These are phyloP conservation scores for Hoplias malabaricus DNA, from an alignment of 2,113 vertebrate species.

Conservation along the genomic window DNA sequence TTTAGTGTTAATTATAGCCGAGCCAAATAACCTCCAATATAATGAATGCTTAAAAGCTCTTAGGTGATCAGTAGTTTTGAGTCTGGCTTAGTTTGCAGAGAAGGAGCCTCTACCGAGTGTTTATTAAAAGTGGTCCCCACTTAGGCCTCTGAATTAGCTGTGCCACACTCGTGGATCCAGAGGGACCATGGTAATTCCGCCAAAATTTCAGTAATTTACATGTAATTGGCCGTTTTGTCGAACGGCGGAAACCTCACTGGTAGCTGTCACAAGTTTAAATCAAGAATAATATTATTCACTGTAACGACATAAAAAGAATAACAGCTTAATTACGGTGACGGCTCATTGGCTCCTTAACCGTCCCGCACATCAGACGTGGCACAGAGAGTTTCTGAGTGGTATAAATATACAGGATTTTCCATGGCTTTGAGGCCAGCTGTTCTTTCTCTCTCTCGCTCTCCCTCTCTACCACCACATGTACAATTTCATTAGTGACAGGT, in stretches of 20 bases:
- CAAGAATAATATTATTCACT: background rate
- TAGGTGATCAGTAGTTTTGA: background rate
- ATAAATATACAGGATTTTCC: constrained; percentile 15
- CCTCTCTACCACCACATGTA: background rate
- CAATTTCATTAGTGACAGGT: constrained; percentile 23
- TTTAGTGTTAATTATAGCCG: background rate
- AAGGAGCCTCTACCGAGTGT: background rate
- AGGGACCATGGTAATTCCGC: background rate
- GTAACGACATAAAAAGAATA: background rate
- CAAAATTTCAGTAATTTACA: background rate
- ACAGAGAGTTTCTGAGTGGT: background rate
- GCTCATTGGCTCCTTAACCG: constrained; percentile 8
- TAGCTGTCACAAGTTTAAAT: background rate
- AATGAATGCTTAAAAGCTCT: background rate
- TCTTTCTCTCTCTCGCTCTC: background rate
- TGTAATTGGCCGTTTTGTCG: background rate
- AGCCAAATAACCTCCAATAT: background rate
- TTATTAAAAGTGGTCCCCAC: background rate
- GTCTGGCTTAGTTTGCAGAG: background rate
- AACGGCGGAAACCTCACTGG: background rate
- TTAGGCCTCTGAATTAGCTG: background rate
- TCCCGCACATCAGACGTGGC: background rate
- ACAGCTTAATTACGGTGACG: background rate
- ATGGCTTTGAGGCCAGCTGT: constrained; percentile 21
- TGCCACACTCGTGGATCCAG: background rate